Percentiles rank a stretch among this genome's conserved stretches.
Evolutionary conservation across 2,888 invertebrate genomes (phyloP).

Genomic region (Pammene aurita): DNA sequence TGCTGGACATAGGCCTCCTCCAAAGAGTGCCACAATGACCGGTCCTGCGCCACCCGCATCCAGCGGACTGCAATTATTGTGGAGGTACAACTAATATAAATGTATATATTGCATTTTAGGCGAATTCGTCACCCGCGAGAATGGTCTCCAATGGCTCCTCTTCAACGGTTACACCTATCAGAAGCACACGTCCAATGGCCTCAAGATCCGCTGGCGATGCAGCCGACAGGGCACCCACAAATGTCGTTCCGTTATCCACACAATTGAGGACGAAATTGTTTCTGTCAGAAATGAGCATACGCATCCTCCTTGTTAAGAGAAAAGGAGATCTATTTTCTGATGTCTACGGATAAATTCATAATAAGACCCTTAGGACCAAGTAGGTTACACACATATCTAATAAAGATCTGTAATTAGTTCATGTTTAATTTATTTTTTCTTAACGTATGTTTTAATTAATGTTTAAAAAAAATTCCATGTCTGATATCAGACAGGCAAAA

Average conservation of each 20-base stretch:
- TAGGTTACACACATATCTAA: no score
- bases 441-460: no score
- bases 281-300: conserved; percentile 48
- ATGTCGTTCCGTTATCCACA: conserved; percentile 51
- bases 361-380: no score
- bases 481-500: no score
- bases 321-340: not conserved
- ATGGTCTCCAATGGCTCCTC: conserved; percentile 6
- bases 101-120: conserved; percentile 5
- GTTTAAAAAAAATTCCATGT: no score
- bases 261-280: conserved; percentile 48
- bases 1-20: no score
- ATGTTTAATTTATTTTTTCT: no score
- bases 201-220: conserved; percentile 51
- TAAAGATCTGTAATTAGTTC: not conserved
- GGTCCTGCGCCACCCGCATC: no score
- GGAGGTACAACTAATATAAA: not conserved
- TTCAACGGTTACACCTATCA: conserved; percentile 45
- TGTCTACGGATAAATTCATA: no score
- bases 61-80: no score
- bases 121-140: conserved; percentile 6
- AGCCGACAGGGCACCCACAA: conserved; percentile 48
- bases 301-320: conserved; percentile 42
- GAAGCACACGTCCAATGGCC: conserved; percentile 41
- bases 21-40: no score